These are phyloP conservation scores for Oreocharis arfaki DNA, from an alignment of 2,113 vertebrate genomes.

Conservation along the genomic window DNA sequence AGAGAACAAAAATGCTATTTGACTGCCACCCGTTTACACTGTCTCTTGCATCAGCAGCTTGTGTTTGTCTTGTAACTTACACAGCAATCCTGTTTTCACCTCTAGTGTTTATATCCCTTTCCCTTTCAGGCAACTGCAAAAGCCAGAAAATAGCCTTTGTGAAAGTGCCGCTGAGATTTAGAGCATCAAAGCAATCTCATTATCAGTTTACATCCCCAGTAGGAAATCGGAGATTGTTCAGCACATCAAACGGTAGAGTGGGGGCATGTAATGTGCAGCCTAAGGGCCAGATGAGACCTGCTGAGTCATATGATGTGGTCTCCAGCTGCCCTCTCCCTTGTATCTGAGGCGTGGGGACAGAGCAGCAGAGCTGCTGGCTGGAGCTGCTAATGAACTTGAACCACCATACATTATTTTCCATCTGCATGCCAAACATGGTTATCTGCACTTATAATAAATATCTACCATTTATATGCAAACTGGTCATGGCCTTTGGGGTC, in stretches of 20 bases:
- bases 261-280: conserved; percentile 10
- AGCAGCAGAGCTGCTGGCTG: neutral
- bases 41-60: neutral
- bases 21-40: neutral
- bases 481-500: neutral
- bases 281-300: conserved; percentile 45
- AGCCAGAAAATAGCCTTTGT: conserved; percentile 18
- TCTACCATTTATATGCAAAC: neutral
- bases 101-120: neutral
- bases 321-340: conserved; percentile 24
- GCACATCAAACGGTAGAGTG: neutral
- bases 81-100: neutral
- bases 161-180: conserved; percentile 20
- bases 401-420: neutral
- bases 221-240: conserved; percentile 34
- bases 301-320: neutral
- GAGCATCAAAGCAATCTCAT: conserved; percentile 43
- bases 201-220: conserved; percentile 47
- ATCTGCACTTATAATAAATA: neutral
- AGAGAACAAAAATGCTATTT: neutral
- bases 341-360: neutral
- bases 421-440: neutral
- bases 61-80: neutral
- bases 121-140: conserved; percentile 7
- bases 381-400: neutral